Conservation (phyloP, 2,888 invertebrate species). For the Melipona bicolor region DNA sequence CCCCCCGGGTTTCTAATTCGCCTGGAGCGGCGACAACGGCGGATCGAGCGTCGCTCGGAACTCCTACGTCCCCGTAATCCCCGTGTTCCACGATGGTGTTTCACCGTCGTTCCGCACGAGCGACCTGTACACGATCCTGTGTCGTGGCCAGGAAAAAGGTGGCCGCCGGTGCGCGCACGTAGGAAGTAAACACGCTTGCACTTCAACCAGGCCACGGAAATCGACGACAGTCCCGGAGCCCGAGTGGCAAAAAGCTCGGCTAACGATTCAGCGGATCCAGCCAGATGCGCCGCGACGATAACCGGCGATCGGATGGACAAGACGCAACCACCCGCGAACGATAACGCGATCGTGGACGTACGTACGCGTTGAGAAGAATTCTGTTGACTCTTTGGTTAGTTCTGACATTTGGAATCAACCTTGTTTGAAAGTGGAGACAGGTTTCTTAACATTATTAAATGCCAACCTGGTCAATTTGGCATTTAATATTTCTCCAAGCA, state of each 20-base stretch:
- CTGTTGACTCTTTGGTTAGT: neutral
- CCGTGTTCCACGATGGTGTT: slow-evolving; percentile 58
- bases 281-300: slow-evolving; percentile 42
- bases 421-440: neutral
- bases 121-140: slow-evolving; percentile 60
- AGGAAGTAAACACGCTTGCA: slow-evolving; percentile 65
- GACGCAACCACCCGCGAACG: slow-evolving; percentile 13
- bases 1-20: slow-evolving; percentile 49
- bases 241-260: slow-evolving; percentile 27
- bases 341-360: slow-evolving; percentile 32
- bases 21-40: slow-evolving; percentile 26
- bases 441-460: neutral
- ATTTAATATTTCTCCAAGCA: no score
- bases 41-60: slow-evolving; percentile 42
- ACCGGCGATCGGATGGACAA: slow-evolving; percentile 32
- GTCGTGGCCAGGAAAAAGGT: slow-evolving; percentile 44
- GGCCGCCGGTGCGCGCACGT: slow-evolving; percentile 46
- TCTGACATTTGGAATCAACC: neutral
- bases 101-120: slow-evolving; percentile 70
- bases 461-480: no score
- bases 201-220: slow-evolving; percentile 58
- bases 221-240: slow-evolving; percentile 30
- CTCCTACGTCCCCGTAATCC: slow-evolving; percentile 57
- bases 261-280: slow-evolving; percentile 40
- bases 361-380: slow-evolving; percentile 20